Base-by-base conservation (phyloP, 2,797 vertebrate genomes). In the Ara ararauna region DNA sequence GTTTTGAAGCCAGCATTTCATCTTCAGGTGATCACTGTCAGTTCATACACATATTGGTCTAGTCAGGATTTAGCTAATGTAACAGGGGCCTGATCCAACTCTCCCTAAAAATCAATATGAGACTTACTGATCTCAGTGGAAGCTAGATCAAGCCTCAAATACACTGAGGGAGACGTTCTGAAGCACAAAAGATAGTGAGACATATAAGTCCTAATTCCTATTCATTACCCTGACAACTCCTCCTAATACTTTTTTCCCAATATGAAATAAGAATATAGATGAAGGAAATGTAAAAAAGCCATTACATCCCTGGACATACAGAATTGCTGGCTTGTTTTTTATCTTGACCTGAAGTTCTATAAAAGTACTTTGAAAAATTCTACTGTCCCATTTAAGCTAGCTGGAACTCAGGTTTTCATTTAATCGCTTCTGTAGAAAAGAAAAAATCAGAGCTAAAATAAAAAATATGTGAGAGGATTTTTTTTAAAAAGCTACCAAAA, bases 161-260 rank as follows among this genome's bases (percentile, higher is more conserved):
- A 47, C 38, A 54, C 58, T 13, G 23, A 24, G n/a, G 47, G 65
- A 72, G 44, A 80, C 40, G 95, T 93, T 89, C 62, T 65, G 60
- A 85, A 83, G 48, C 51, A 93, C 62, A 87, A 94, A 93, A 21
- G 11, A 42, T 4, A 72, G 68, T 29, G 72, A 85, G 53, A 82
- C 27, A 72, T 67, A 8, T 27, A 83, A 80, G 42, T 81, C 20
- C 38, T 81, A 85, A 88, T 80, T 91, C 38, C 58, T 85, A 44
- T 87, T 95, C 73, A 53, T 85, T 93, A 83, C 45, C 38, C 78
- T 84, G 58, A 89, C 94, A 84, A 86, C 12, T 13, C 87, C 58
- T 85, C 62, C 79, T 84, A 89, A 77, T 61, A 74, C 23, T 58
- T 65, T 32, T 72, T 83, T 72, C 16, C 48, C 42, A 44, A 65